A percentile compares a stretch with the other conserved stretches of the same genome.
phyloP scores from a whole-genome alignment of 2,888 invertebrate species.

The Epicampocera succincta region DNA sequence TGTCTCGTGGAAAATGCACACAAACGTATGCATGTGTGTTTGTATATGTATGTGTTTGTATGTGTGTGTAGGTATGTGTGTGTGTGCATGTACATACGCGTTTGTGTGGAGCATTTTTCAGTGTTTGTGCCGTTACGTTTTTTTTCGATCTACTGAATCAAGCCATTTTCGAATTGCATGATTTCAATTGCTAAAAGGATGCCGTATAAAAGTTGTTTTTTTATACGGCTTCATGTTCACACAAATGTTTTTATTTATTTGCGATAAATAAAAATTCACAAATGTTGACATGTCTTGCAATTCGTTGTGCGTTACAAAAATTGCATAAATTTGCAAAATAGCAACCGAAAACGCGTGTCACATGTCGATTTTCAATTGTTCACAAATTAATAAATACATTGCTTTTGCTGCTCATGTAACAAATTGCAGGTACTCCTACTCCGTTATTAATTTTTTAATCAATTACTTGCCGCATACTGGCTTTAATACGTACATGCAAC shows the following conservation, averaged over 20 bases:
- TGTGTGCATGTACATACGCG: neutral
- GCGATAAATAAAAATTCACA: constrained; percentile 43
- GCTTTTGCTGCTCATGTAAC: constrained; percentile 21
- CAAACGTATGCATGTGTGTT: constrained; percentile 4
- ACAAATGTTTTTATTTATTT: constrained; percentile 3
- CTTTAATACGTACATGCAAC: constrained; percentile 25
- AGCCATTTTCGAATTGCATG: constrained; percentile 31
- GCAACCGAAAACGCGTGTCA: constrained; percentile 78
- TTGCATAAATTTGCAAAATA: constrained; percentile 61
- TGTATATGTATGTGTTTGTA: neutral
- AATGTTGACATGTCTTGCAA: constrained; percentile 52
- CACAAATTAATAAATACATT: constrained; percentile 78
- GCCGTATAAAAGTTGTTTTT: constrained; percentile 8
- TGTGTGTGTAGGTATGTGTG: neutral
- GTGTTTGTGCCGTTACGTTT: constrained; percentile 27
- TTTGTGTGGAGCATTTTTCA: neutral
- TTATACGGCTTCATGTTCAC: constrained; percentile 8
- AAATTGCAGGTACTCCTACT: constrained; percentile 35
- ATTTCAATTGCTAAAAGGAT: constrained; percentile 56
- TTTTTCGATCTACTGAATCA: neutral
- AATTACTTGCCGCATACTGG: constrained; percentile 14
- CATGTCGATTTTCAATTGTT: constrained; percentile 80
- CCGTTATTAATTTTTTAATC: constrained; percentile 11
- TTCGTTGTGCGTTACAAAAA: constrained; percentile 66
- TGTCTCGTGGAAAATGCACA: constrained; percentile 62